Percentiles rank a stretch among this genome's conserved stretches.
Conservation (phyloP, 2,113 vertebrate genomes). For the Melanerpes aurifrons region DNA sequence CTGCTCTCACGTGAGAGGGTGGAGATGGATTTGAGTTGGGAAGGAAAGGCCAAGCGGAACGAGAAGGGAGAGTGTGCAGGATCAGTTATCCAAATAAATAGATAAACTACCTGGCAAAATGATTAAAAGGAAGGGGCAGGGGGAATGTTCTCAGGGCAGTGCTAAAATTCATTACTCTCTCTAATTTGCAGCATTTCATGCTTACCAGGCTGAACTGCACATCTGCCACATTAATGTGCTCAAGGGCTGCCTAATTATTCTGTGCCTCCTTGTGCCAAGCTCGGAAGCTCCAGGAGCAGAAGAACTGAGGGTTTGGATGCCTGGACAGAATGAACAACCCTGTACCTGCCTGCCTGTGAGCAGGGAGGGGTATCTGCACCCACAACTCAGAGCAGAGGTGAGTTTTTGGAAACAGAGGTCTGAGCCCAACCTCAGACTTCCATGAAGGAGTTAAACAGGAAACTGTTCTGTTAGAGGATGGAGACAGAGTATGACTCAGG, state of each 20-base stretch:
- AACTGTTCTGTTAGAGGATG: background rate
- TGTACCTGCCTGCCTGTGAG: background rate
- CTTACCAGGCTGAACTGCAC: background rate
- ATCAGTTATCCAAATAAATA: background rate
- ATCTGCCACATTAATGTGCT: background rate
- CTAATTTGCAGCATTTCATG: constrained; percentile 12
- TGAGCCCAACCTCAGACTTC: background rate
- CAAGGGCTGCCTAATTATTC: background rate
- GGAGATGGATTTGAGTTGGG: background rate
- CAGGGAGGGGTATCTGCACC: background rate
- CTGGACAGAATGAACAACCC: background rate
- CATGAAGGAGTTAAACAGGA: background rate
- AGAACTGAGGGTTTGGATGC: background rate
- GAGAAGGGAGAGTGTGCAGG: background rate
- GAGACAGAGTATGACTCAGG: background rate
- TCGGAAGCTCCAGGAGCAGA: background rate
- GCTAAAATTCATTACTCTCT: constrained; percentile 24
- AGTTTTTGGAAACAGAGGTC: background rate
- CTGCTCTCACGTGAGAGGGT: background rate
- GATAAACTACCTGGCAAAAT: background rate
- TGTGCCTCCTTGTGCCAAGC: background rate
- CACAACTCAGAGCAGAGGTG: background rate
- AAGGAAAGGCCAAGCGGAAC: background rate
- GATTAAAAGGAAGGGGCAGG: background rate
- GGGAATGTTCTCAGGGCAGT: background rate